Conservation (phyloP, 2,113 vertebrate genomes). For the Oenanthe oenanthe region DNA sequence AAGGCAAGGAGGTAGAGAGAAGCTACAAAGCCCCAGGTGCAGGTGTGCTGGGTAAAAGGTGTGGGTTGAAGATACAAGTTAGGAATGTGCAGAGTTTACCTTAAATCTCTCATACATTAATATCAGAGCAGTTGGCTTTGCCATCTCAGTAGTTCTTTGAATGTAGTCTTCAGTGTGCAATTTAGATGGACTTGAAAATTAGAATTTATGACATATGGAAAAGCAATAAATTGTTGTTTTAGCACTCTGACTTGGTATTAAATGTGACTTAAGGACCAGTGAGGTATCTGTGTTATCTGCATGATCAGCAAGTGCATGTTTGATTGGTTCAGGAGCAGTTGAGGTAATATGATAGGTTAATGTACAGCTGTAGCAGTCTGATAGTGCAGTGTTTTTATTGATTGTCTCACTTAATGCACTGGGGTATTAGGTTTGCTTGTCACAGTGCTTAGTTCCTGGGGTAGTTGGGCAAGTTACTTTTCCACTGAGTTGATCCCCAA, state of each 20-base stretch:
- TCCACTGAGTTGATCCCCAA: constrained; percentile 70
- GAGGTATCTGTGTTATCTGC: constrained; percentile 42
- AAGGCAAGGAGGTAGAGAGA: not conserved
- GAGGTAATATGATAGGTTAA: constrained; percentile 64
- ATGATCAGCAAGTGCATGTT: constrained; percentile 49
- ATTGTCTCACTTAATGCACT: constrained; percentile 69
- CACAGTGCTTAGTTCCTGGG: constrained; percentile 64
- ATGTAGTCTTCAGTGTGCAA: not conserved
- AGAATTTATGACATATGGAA: not conserved
- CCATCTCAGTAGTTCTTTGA: not conserved
- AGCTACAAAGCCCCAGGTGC: fast-evolving
- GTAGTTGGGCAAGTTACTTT: constrained; percentile 73
- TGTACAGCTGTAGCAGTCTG: constrained; percentile 74
- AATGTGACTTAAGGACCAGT: not conserved
- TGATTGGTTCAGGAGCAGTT: constrained; percentile 50
- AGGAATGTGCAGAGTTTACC: not conserved
- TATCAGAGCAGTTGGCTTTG: fast-evolving
- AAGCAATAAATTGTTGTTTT: not conserved
- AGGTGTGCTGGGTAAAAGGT: not conserved
- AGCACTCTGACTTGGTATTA: constrained; percentile 11
- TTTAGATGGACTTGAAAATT: not conserved
- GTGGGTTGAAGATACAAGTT: not conserved
- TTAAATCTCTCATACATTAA: not conserved
- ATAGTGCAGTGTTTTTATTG: constrained; percentile 78
- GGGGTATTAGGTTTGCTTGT: constrained; percentile 70